A percentile compares a stretch with the other conserved stretches of the same genome.
Evolutionary conservation across 2,797 vertebrate species (phyloP).

Genomic region (Tapirus indicus): DNA sequence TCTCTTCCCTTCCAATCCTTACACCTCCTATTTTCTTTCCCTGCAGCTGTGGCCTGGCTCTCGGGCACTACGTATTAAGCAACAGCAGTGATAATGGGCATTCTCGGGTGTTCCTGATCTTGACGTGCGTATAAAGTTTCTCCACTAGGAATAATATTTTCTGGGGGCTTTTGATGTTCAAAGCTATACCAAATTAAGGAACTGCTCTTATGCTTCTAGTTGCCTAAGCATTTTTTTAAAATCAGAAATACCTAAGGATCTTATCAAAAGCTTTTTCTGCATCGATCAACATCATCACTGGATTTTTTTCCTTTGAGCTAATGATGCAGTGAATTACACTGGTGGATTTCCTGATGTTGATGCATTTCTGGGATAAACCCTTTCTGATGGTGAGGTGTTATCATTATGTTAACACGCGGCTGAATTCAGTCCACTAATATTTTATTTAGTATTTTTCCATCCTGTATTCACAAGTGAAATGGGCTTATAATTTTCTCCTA

Average conservation of each 20-base stretch:
- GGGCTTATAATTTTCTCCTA: neutral
- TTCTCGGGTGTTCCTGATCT: neutral
- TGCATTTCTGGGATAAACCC: neutral
- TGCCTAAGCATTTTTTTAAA: neutral
- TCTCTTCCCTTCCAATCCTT: neutral
- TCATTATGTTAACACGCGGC: neutral
- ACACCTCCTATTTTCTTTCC: neutral
- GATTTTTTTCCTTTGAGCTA: neutral
- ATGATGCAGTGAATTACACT: neutral
- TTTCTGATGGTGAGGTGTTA: neutral
- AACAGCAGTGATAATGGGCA: neutral
- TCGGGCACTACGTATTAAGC: neutral
- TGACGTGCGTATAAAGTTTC: rapidly evolving
- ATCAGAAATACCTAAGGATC: neutral
- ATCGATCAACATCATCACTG: neutral
- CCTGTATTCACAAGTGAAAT: neutral
- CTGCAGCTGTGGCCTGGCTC: rapidly evolving
- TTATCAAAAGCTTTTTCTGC: neutral
- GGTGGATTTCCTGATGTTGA: neutral
- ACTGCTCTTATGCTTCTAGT: neutral
- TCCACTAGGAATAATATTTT: neutral
- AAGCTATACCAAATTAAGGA: neutral
- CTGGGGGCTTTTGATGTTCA: neutral
- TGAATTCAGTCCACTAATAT: neutral
- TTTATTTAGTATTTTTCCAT: neutral